Base-by-base conservation (phyloP, 2,797 vertebrate species). In the Arremon brunneinucha region DNA sequence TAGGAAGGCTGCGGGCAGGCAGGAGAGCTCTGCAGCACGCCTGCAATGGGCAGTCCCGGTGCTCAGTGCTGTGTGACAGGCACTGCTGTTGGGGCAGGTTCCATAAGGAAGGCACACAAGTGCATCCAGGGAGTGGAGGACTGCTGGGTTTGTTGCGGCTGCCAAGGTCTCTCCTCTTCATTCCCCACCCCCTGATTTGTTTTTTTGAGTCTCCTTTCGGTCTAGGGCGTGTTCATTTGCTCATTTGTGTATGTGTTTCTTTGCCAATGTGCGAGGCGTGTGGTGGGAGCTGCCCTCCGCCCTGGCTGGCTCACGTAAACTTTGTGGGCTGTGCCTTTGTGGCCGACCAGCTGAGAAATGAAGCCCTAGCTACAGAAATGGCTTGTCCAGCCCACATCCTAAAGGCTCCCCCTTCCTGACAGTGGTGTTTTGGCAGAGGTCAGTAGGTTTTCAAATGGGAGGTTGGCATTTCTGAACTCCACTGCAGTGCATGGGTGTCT, bases 231-330 rank as follows among this genome's bases (percentile, higher is more conserved):
- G 72, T 82, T 69, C 2, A 0, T 68, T 59, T 63, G 35, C 60
- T 87, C 39, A 11, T 67, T 50, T 74, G 52, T 78, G 41, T 72
- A 24, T 34, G 5, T 10, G 24, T 50, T 79, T 35, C 65, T 76
- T 49, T 1, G 5, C 64, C 79, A 41, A 2, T 37, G 27, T 41
- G 27, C 59, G 49, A 89, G 44, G 67, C 12, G 4, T 12, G 21
- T n/a, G 62, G 37, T 86, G 69, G 67, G 80, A 93, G 35, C 70
- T 87, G 60, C 71, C 49, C 41, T 89, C 46, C 49, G 22, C 53
- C 64, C 79, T 56, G 55, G 43, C 81, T 63, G 49, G 19, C 65
- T 89, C n/a, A 4, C 1, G 0, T 57, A 23, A 60, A n/a, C 59
- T 27, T 11, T 15, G 21, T 47, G 83, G 7, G 28, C 50, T 67